Evolutionary conservation across 1,140 invertebrate species (phyloP), one percentile per base, ranked within the genome.

Genomic region (Calliphora vicina): DNA sequence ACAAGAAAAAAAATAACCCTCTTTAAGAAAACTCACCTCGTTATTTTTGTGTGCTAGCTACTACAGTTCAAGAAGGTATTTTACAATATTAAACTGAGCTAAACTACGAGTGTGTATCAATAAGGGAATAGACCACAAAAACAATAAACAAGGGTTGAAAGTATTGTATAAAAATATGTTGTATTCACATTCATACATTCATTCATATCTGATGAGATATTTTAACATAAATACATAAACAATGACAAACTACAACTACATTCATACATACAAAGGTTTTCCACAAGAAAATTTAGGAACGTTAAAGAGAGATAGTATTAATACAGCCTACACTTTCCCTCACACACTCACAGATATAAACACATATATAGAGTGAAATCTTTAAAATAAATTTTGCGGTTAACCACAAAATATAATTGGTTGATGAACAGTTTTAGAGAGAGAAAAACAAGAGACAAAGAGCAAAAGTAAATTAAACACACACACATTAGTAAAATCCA

Each of bases 351-450:
- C 17, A n/a, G 13, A 20, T 45, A 73, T 35, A 27, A 8, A 26
- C 43, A 45, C 61, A 35, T n/a, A n/a, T 25, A 43, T 35, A 57
- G 17, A 8, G 29, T 43, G 29, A 85, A 87, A 87, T 89, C 87
- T 89, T 88, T 89, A 89, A 87, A 89, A 89, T 88, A 89, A 88
- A 89, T 89, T 88, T 89, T 90, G 89, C 88, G 89, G 89, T 90
- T 90, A 90, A 90, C 89, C 89, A 86, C 89, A 90, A 90, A 89
- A 88, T 89, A 90, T 90, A 90, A 90, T 90, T 90, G 89, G 89
- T 89, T 86, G 87, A 88, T 86, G 73, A 35, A 29, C 27, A 35
- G 17, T 20, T 6, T 27, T 15, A 74, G n/a, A 76, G 27, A 76
- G 87, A 87, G 87, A 57, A 17, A 12, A 57, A 57, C 6, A 57